phyloP scores from a whole-genome alignment of 2,797 vertebrate genomes.

The Pangasius mekongensis region DNA sequence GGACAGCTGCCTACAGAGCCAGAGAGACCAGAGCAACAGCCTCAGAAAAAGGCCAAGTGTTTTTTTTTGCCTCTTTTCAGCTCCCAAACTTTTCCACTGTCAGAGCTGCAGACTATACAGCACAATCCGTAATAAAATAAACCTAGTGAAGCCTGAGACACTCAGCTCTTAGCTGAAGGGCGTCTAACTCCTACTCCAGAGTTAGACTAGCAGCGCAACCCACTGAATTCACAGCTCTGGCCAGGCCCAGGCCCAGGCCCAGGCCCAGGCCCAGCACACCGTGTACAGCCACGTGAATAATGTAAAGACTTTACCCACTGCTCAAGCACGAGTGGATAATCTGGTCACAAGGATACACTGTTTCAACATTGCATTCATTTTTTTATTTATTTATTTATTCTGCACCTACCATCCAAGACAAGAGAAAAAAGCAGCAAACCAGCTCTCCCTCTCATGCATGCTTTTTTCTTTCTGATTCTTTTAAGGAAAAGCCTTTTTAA shows the following conservation, averaged over 20 bases:
- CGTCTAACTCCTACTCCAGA: slow-evolving; percentile 41
- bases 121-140: slow-evolving; percentile 69
- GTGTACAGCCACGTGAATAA: slow-evolving; percentile 73
- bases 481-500: slow-evolving; percentile 42
- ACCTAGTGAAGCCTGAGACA: slow-evolving; percentile 51
- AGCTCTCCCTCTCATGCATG: slow-evolving; percentile 22
- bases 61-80: not conserved
- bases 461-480: slow-evolving; percentile 35
- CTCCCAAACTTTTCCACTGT: slow-evolving; percentile 18
- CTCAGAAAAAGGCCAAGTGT: slow-evolving; percentile 4
- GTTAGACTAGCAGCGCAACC: slow-evolving; percentile 34
- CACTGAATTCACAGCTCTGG: slow-evolving; percentile 45
- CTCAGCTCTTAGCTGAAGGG: slow-evolving; percentile 54
- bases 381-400: slow-evolving; percentile 70
- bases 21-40: slow-evolving; percentile 9
- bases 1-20: slow-evolving; percentile 69
- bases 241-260: slow-evolving; percentile 56
- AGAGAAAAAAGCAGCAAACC: slow-evolving; percentile 37
- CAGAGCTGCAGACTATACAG: slow-evolving; percentile 47
- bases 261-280: slow-evolving; percentile 53
- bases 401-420: slow-evolving; percentile 56
- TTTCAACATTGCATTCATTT: slow-evolving; percentile 74
- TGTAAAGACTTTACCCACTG: slow-evolving; percentile 72
- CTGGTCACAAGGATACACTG: slow-evolving; percentile 74
- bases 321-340: slow-evolving; percentile 79